These are phyloP conservation scores for Perizoma affinitatum DNA, from an alignment of 2,888 invertebrate genomes.

Conservation along the genomic window DNA sequence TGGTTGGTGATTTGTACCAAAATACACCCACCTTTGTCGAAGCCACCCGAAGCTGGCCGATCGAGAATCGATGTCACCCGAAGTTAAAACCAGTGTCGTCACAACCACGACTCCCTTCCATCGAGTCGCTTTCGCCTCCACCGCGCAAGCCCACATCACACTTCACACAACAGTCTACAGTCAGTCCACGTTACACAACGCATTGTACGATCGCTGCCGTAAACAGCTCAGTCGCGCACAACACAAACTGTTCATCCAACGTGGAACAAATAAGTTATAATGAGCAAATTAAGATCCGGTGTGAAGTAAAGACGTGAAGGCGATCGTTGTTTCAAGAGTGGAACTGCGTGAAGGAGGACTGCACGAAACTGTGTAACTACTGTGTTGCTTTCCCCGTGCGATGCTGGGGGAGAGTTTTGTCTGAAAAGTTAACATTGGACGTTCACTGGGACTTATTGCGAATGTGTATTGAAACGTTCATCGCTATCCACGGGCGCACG, in stretches of 20 bases:
- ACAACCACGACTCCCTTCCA: conserved; percentile 53
- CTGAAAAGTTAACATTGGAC: conserved; percentile 68
- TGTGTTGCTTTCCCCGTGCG: conserved; percentile 71
- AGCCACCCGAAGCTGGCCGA: conserved; percentile 62
- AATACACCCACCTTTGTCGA: conserved; percentile 42
- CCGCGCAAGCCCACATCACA: conserved; percentile 36
- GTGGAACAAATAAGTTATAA: conserved; percentile 54
- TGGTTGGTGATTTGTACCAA: conserved; percentile 37
- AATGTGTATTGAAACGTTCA: conserved; percentile 84
- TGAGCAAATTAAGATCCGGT: conserved; percentile 77
- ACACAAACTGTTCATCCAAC: conserved; percentile 40
- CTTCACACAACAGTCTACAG: conserved; percentile 42
- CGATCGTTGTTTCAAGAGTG: conserved; percentile 23
- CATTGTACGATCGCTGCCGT: conserved; percentile 50
- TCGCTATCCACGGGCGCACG: conserved; percentile 86
- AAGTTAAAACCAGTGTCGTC: conserved; percentile 58
- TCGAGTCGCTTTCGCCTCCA: conserved; percentile 66
- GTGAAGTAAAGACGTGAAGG: conserved; percentile 66
- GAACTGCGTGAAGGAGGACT: conserved; percentile 43
- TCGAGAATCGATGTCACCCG: conserved; percentile 76
- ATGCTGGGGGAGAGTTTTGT: conserved; percentile 76
- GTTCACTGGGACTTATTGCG: conserved; percentile 77
- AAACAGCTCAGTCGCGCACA: conserved; percentile 43
- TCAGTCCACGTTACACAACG: conserved; percentile 52
- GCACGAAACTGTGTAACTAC: conserved; percentile 65